Conservation (phyloP, 2,888 invertebrate genomes). For the Sinotaia quadrata region DNA sequence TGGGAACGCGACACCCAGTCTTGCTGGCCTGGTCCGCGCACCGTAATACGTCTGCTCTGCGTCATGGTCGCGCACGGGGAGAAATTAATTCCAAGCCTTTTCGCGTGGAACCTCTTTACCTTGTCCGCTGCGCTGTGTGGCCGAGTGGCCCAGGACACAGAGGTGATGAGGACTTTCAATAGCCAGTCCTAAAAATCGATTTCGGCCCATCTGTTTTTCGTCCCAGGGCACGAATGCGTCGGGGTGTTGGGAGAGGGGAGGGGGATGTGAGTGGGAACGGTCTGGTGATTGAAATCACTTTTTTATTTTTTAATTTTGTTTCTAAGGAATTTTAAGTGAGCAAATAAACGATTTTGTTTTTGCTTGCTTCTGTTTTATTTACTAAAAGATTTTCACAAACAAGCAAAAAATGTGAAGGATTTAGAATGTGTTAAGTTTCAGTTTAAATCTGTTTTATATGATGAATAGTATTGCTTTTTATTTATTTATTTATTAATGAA, state of each 20-base stretch:
- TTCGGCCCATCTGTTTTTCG: neutral
- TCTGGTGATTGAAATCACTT: neutral
- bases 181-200: neutral
- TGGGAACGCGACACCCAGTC: conserved; percentile 8
- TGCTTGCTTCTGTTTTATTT: too few relatives aligned
- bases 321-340: too few relatives aligned
- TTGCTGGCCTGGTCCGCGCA: too few relatives aligned
- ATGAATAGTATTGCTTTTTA: too few relatives aligned
- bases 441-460: too few relatives aligned
- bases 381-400: too few relatives aligned
- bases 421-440: too few relatives aligned
- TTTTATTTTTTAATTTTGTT: too few relatives aligned
- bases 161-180: neutral
- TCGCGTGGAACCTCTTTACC: neutral
- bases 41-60: too few relatives aligned
- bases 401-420: too few relatives aligned
- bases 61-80: neutral
- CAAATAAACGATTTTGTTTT: too few relatives aligned
- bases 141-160: neutral
- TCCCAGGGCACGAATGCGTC: neutral
- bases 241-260: neutral
- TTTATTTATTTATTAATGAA: too few relatives aligned
- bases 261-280: neutral
- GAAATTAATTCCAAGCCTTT: neutral
- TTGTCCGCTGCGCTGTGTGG: neutral